Percentiles rank a stretch among this genome's conserved stretches.
phyloP scores from a whole-genome alignment of 1,140 invertebrate genomes.

The Amphibalanus amphitrite region DNA sequence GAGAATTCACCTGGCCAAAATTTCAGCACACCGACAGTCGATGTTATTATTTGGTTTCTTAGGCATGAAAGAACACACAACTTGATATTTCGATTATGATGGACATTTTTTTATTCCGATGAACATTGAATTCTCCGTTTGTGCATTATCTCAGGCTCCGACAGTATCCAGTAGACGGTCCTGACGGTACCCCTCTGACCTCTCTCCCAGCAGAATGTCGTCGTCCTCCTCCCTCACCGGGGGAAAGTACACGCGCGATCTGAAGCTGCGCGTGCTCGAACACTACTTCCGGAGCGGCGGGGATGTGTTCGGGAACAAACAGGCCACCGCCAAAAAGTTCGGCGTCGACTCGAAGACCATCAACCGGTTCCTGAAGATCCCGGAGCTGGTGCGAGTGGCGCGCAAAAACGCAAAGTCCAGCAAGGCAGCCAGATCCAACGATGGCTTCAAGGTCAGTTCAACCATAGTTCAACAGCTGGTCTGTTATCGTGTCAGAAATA shows the following conservation, averaged over 20 bases:
- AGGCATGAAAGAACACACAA: too few relatives aligned
- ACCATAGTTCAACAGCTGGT: too few relatives aligned
- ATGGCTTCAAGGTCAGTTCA: background rate
- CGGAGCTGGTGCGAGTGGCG: background rate
- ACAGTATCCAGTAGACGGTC: too few relatives aligned
- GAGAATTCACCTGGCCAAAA: too few relatives aligned
- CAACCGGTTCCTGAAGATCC: background rate
- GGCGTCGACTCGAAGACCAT: conserved; percentile 2
- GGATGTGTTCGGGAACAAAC: background rate
- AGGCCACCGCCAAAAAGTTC: conserved; percentile 1
- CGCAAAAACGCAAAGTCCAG: background rate
- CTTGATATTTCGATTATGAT: too few relatives aligned
- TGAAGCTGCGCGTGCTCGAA: background rate
- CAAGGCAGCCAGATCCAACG: background rate
- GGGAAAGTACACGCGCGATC: background rate
- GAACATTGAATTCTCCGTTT: too few relatives aligned
- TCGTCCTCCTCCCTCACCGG: background rate
- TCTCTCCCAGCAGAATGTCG: background rate
- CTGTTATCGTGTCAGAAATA: too few relatives aligned
- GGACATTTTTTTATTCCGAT: too few relatives aligned
- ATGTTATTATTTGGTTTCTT: too few relatives aligned
- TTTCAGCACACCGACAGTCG: too few relatives aligned
- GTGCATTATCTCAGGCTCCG: too few relatives aligned
- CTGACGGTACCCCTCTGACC: too few relatives aligned
- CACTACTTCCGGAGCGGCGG: background rate